Percentiles rank a stretch among this genome's conserved stretches.
Conservation (phyloP, 1,140 invertebrate genomes). For the Papilio glaucus region DNA sequence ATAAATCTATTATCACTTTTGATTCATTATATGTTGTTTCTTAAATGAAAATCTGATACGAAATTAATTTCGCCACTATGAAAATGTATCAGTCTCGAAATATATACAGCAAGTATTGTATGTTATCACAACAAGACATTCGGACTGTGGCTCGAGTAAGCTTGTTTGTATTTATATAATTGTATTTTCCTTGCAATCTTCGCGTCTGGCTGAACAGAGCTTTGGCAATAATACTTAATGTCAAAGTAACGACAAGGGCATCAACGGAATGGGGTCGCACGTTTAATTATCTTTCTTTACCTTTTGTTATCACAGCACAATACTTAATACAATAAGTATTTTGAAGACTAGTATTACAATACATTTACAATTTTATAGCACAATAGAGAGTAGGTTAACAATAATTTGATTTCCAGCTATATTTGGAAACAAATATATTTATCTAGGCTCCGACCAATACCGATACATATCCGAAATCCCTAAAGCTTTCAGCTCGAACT, state of each 20-base stretch:
- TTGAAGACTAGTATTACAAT: neutral
- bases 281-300: neutral
- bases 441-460: no score
- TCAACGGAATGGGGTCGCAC: neutral
- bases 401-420: no score
- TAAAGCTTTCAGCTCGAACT: no score
- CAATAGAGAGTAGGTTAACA: neutral
- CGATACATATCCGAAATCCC: no score
- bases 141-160: neutral
- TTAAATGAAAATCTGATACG: no score
- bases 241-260: neutral
- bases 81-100: neutral
- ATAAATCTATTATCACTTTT: no score
- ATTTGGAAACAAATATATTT: no score
- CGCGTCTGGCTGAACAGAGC: neutral
- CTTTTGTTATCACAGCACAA: neutral
- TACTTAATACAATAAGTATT: no score
- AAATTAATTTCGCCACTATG: no score
- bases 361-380: neutral
- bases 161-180: constrained; percentile 7
- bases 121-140: constrained; percentile 1
- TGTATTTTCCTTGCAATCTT: neutral
- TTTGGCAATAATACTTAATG: neutral
- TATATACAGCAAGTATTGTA: neutral
- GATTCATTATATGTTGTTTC: no score